These are phyloP conservation scores for human (Homo sapiens) DNA, from an alignment of 2,113 vertebrate genomes.

Conservation along the genomic window GRCh38 chr2:35643501-35644000, in stretches of 20 bases:
- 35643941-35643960: background rate
- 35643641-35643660: background rate
- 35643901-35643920: background rate
- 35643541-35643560: background rate
- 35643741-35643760: background rate
- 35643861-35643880: background rate
- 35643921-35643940: background rate
- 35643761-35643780: background rate
- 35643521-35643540: background rate
- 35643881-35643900: background rate
- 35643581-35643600: background rate
- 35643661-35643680: background rate
- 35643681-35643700: background rate
- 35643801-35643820: background rate
- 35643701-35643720: background rate
- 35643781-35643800: background rate
- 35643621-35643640: background rate
- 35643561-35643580: background rate
- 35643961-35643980: background rate
- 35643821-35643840: background rate
- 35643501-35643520: background rate
- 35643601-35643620: background rate
- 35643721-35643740: background rate
- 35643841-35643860: background rate
- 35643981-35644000: background rate